Base-by-base conservation (phyloP, 1,140 invertebrate genomes). In the Neodiprion fabricii region DNA sequence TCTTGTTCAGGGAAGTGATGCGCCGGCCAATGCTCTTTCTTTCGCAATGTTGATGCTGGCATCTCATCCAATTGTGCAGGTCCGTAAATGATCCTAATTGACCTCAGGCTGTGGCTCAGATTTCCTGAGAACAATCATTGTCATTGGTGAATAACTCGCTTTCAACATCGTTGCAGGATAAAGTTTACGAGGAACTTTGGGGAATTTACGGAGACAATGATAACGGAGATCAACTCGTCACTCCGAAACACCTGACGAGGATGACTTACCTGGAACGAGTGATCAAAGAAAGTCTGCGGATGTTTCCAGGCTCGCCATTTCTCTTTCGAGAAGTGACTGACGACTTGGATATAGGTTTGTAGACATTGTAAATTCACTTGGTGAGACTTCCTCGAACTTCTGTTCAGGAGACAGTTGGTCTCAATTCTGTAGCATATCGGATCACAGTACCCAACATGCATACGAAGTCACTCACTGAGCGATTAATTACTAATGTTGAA, bases 1-100 rank as follows among this genome's bases (percentile, higher is more conserved):
- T 75, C 23, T 74, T 65, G 89, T 90, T 74, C 82, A 92, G 86
- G 94, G 94, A 11, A 94, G 95, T 80, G 94, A 95, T 81, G 95
- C 94, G 65, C 95, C 94, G 0, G 91, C 93, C 0, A 83, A 90
- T 1, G 91, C 89, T 0, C 89, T 91, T 48, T 85, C 86, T 50
- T 94, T 91, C 86, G 89, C 89, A 0, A 79, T 94, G 2, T 89
- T 92, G 17, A 85, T 92, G 28, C 82, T 95, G 1, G 93, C 91
- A 0, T 85, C 79, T 65, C 85, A 93, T 82, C 91, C 91, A 10
- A 89, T 93, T 65, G 87, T 89, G 75, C 93, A 94, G 86, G 89
- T 85, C 68, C 76, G 70, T 74, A 50, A 65, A 23, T 61, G 72
- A 48, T 49, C 47, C 23, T 65, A 67, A 49, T 53, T 47, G 11